A percentile compares a stretch with the other conserved stretches of the same genome.
These are phyloP conservation scores for Drosophila peninsularis DNA, from an alignment of 2,888 invertebrate genomes.

Conservation along the genomic window DNA sequence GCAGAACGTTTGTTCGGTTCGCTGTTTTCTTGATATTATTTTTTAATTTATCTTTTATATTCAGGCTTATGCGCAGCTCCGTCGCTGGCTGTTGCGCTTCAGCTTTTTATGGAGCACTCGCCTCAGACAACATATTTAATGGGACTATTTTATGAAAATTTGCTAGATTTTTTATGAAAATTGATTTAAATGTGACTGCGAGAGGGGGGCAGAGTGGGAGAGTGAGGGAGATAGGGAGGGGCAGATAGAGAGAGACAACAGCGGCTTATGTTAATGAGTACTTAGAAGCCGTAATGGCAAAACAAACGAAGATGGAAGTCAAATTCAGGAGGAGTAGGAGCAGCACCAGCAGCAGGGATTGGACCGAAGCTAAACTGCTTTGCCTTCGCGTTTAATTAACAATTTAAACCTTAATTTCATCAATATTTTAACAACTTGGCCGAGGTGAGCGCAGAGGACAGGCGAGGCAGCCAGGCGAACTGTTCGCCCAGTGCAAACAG, in stretches of 20 bases:
- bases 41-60: slow-evolving; percentile 79
- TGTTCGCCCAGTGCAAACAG: not conserved
- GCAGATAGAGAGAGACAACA: not conserved
- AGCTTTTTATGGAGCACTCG: slow-evolving; percentile 62
- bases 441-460: not conserved
- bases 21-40: slow-evolving; percentile 67
- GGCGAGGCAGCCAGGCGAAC: not conserved
- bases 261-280: slow-evolving; percentile 75
- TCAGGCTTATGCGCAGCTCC: slow-evolving; percentile 54
- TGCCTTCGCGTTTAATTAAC: slow-evolving; percentile 71
- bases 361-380: slow-evolving; percentile 9
- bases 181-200: slow-evolving; percentile 72
- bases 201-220: not conserved
- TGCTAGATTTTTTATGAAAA: slow-evolving; percentile 57
- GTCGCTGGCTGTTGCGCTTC: slow-evolving; percentile 24
- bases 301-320: slow-evolving; percentile 26
- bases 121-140: slow-evolving; percentile 50
- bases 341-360: not conserved
- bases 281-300: slow-evolving; percentile 64
- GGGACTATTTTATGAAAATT: slow-evolving; percentile 42
- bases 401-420: slow-evolving; percentile 72
- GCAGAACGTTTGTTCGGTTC: slow-evolving; percentile 18
- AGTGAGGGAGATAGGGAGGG: not conserved
- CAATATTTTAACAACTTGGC: slow-evolving; percentile 59
- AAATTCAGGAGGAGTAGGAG: not conserved